Base-by-base conservation (phyloP, 1,140 invertebrate species). In the Formica exsecta region DNA sequence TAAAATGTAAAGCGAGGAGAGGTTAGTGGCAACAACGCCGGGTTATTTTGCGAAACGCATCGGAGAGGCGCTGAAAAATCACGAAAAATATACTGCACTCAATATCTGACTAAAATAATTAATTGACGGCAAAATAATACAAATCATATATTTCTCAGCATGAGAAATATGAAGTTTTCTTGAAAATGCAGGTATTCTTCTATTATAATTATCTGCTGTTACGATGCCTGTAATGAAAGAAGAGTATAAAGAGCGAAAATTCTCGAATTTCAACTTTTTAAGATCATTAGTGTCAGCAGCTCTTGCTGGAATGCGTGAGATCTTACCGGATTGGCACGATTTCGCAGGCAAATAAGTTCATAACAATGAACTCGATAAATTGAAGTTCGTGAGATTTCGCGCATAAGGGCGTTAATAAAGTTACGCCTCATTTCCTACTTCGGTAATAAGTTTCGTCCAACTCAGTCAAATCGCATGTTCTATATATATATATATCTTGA, bases 311-410 rank as follows among this genome's bases (percentile, higher is more conserved):
- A 68, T 22, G 32, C 77, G 4, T 36, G 65, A 25, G 64, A 44
- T 59, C 4, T 19, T 57, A 44, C 38, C n/a, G 68, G 36, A 81
- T 81, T 81, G 66, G 54, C 79, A 59, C 25, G 54, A 44, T 44
- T 73, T 29, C 38, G 54, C 79, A 36, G 66, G 38, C 79, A 29
- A 81, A 73, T 73, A 81, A 81, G 54, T 81, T 59, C 6, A 73
- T 83, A 83, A 74, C 76, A 80, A 62, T 38, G 25, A 83, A 83
- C 68, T 83, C 66, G 68, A 83, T 83, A 83, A 83, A 83, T 83
- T 74, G 38, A 25, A 74, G 68, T 29, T 68, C 41, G 68, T 44
- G 79, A 83, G 73, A 83, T 83, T 73, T 74, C 54, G 68, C 57
- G 54, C 68, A 83, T 48, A 83, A 83, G 79, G 68, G 54, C 68